Percentiles rank a stretch among this genome's conserved stretches.
Evolutionary conservation across 64 coral and sea anemone genomes (phyloP).

Genomic region (Dendrophyllia cribrosa): DNA sequence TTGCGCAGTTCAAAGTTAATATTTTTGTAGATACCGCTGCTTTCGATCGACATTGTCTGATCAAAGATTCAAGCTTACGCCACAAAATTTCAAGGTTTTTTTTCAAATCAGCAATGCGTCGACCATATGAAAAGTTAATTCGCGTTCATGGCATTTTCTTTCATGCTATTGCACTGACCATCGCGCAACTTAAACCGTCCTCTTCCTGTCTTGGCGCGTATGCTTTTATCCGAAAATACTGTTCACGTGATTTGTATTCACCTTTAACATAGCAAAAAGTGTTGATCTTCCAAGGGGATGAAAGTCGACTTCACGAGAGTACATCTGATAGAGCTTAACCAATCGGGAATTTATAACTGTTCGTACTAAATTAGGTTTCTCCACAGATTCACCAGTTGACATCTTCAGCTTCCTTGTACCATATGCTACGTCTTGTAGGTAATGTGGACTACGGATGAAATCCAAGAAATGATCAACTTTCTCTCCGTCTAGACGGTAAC

Average conservation of each 20-base stretch:
- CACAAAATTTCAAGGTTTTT: no score
- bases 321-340: conserved; percentile 58
- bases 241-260: background rate
- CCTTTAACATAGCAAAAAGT: conserved; percentile 82
- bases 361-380: conserved; percentile 12
- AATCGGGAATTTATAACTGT: conserved; percentile 18
- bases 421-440: conserved; percentile 59
- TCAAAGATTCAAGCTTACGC: no score
- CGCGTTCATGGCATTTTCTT: no score
- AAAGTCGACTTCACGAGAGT: conserved; percentile 61
- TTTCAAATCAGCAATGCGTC: no score
- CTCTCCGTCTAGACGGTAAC: conserved; percentile 3
- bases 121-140: no score
- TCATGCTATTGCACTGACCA: no score
- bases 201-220: no score
- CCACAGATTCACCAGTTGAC: conserved; percentile 21
- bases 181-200: no score
- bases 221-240: background rate
- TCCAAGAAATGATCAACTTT: conserved; percentile 75
- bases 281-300: conserved; percentile 72
- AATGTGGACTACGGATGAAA: conserved; percentile 42
- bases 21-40: no score
- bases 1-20: no score
- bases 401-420: conserved; percentile 55
- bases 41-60: no score